These are phyloP conservation scores for Struthidea cinerea DNA, from an alignment of 2,113 vertebrate species.

Conservation along the genomic window DNA sequence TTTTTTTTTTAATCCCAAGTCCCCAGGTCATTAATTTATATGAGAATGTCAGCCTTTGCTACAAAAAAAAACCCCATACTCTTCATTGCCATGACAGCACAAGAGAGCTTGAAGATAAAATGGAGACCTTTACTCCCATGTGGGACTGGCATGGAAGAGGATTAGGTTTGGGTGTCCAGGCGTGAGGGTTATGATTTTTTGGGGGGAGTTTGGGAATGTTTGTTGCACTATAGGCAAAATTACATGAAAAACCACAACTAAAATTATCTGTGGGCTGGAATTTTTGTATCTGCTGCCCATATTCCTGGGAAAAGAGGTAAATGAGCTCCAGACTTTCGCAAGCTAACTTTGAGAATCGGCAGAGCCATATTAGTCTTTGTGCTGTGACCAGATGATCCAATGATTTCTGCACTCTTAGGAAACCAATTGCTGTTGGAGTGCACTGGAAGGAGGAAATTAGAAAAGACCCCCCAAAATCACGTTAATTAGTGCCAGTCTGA, in stretches of 20 bases:
- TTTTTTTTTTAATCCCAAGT: not conserved
- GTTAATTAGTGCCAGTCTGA: not conserved
- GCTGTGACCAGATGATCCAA: not conserved
- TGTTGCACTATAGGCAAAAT: not conserved
- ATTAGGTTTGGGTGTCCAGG: not conserved
- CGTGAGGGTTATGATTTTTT: not conserved
- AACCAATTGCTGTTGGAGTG: not conserved
- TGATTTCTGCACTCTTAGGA: not conserved
- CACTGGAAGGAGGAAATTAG: not conserved
- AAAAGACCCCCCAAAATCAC: not conserved
- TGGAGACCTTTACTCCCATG: not conserved
- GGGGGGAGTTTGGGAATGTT: accelerated
- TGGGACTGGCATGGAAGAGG: not conserved
- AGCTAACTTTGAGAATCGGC: not conserved
- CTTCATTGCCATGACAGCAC: too few relatives aligned
- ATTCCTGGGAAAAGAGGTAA: not conserved
- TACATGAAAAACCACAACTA: not conserved
- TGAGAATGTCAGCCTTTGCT: not conserved
- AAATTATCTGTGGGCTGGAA: not conserved
- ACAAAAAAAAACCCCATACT: not conserved
- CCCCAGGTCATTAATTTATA: not conserved
- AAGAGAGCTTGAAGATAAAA: not conserved
- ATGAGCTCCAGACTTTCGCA: not conserved
- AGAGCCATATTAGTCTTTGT: not conserved
- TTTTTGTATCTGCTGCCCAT: not conserved